Percentiles rank a stretch among this genome's conserved stretches.
These are phyloP conservation scores for Uloborus plumipes DNA, from an alignment of 2,888 invertebrate genomes.

Conservation along the genomic window DNA sequence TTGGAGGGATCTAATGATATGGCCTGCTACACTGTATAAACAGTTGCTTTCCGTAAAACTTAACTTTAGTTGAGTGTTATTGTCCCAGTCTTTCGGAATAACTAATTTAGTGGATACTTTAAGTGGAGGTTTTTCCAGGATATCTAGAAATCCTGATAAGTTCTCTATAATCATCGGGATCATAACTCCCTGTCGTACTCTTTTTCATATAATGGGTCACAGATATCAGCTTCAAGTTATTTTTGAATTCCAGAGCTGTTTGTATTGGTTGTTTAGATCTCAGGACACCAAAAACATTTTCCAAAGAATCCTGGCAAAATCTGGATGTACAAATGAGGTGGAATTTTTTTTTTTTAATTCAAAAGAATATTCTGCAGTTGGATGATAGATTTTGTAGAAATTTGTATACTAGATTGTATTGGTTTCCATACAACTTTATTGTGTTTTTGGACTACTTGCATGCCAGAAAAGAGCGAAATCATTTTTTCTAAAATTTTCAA, in stretches of 20 bases:
- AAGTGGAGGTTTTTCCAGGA: neutral
- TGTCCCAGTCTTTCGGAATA: too few species aligned
- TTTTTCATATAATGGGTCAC: neutral
- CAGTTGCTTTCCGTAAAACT: neutral
- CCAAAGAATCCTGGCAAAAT: neutral
- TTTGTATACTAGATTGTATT: neutral
- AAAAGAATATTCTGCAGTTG: too few species aligned
- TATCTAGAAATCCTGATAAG: neutral
- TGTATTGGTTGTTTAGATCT: neutral
- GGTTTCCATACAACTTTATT: neutral
- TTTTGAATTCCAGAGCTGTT: neutral
- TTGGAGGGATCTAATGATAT: neutral
- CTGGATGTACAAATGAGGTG: neutral
- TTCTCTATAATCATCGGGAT: neutral
- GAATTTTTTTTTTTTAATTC: neutral
- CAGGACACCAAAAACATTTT: neutral
- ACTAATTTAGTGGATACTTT: neutral
- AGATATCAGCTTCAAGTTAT: neutral
- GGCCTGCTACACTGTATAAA: neutral
- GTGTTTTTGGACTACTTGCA: neutral
- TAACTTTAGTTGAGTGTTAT: neutral
- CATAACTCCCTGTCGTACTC: neutral
- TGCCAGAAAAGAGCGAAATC: neutral
- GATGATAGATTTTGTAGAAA: too few species aligned
- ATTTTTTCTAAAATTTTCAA: neutral